Evolutionary conservation across 2,888 invertebrate species (phyloP), one percentile per base, ranked within the genome.

Genomic region (Conops quadrifasciatus): DNA sequence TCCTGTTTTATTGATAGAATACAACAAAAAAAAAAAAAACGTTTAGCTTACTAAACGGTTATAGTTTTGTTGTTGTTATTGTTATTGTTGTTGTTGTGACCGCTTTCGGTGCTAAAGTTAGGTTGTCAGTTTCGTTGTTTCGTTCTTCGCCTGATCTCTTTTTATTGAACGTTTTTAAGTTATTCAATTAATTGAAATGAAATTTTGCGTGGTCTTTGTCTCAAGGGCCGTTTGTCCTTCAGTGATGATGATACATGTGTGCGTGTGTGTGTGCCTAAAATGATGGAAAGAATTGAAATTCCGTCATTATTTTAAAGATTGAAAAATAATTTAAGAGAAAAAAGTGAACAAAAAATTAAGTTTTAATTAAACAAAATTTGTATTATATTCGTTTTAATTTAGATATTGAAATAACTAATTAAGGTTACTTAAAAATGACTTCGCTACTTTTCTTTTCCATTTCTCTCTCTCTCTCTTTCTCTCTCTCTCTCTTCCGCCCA

Each of bases 171-270:
- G 56, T 24, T 56, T 56, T 56, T 56, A 36, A 36, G 9, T 36
- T 36, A 36, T 36, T 36, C 36, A 36, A 36, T 36, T 36, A 36
- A 36, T 24, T 15, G n/a, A 56, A 24, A 56, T 5, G 5, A 28
- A 58, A 58, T 15, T 58, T 58, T 58, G 58, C 58, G 58, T 28
- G 58, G 58, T 26, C 9, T 49, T 53, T 24, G 58, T 26, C 9
- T 1, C 24, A 13, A 58, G 28, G 4, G 24, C 58, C 24, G 58
- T 28, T 26, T 58, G 58, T 58, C 58, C 58, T 58, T 58, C 58
- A 58, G 11, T 15, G 24, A 26, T 16, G 58, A 36, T 36, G 36
- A 36, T 36, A 36, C 9, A 9, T 36, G 36, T 36, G 9, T 36
- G 36, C 9, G 36, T 36, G 9, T 36, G 36, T 36, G 36, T 36